phyloP scores from a whole-genome alignment of 2,888 invertebrate genomes.

The Microplitis manilae region DNA sequence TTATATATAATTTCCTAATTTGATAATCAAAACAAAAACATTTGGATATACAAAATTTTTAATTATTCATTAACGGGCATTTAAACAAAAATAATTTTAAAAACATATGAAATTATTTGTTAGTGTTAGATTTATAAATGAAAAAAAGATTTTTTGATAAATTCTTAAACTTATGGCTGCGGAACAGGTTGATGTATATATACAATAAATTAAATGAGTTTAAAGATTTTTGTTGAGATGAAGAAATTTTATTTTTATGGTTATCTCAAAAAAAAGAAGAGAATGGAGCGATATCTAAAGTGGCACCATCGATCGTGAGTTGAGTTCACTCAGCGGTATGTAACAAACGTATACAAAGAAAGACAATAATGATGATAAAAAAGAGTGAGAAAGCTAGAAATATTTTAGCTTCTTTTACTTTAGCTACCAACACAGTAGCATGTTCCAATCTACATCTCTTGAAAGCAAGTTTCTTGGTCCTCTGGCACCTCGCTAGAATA shows the following conservation, averaged over 20 bases:
- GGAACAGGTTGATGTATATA: no score
- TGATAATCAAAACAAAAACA: no score
- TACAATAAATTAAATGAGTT: neutral
- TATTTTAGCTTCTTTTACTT: slow-evolving; percentile 41
- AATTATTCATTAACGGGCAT: no score
- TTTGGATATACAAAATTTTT: no score
- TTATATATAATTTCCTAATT: no score
- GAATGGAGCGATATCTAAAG: slow-evolving; percentile 46
- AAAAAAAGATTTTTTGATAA: no score
- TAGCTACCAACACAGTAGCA: slow-evolving; percentile 40
- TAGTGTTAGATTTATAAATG: no score
- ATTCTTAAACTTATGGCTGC: no score
- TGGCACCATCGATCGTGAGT: slow-evolving; percentile 33
- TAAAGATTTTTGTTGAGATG: slow-evolving; percentile 17
- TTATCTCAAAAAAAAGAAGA: slow-evolving; percentile 39
- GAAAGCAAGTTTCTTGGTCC: slow-evolving; percentile 28
- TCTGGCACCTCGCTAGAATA: slow-evolving; percentile 38
- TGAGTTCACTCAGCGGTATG: slow-evolving; percentile 17
- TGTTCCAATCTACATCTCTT: slow-evolving; percentile 39
- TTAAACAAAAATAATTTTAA: no score
- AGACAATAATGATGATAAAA: slow-evolving; percentile 39
- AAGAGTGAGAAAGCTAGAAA: slow-evolving; percentile 37
- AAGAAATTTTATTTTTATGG: slow-evolving; percentile 34
- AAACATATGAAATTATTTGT: no score
- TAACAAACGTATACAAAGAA: slow-evolving; percentile 32